Evolutionary conservation across 1,140 invertebrate genomes (phyloP), one percentile per base, ranked within the genome.

Genomic region (Atta texana): DNA sequence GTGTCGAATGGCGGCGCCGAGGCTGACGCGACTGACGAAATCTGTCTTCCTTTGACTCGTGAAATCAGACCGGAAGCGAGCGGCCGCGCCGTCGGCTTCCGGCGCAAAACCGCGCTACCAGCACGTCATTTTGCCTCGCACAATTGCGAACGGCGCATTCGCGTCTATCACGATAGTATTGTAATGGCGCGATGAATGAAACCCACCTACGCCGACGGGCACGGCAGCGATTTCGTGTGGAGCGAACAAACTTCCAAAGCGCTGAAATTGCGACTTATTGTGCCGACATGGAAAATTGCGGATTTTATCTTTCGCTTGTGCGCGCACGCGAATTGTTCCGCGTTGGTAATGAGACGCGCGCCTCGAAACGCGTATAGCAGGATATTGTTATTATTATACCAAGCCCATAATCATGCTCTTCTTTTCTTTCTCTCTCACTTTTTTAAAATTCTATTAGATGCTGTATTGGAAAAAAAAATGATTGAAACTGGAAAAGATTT

Each of bases 41-140:
- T 61, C 84, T 39, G 63, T 91, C 75, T 85, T 75, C 90, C 88
- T 91, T 91, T 91, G 90, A 91, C 77, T 91, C 81, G 72, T 63
- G 49, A 89, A 91, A 91, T 63, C 88, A 87, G 87, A 66, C 88
- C 90, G 90, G 90, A 91, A 89, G 77, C 72, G 64, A 63, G 66
- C 72, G 85, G 78, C 86, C 75, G 90, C 86, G 72, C 74, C 55
- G 57, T 21, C 77, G 59, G 81, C 21, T 90, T 91, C 86, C 90
- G 85, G 68, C 76, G 68, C 64, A 59, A 91, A 87, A 85, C 72
- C 82, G 66, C 86, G 64, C 59, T 55, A 69, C 55, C 61, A 72
- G 44, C 76, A 84, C 55, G 87, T 90, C 81, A 87, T 87, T 88
- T 90, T 84, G 71, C 72, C 61, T 69, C 68, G 85, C 74, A 66